Percentiles rank a stretch among this genome's conserved stretches.
Evolutionary conservation across 1,140 invertebrate genomes (phyloP).

Genomic region (Microplitis demolitor): DNA sequence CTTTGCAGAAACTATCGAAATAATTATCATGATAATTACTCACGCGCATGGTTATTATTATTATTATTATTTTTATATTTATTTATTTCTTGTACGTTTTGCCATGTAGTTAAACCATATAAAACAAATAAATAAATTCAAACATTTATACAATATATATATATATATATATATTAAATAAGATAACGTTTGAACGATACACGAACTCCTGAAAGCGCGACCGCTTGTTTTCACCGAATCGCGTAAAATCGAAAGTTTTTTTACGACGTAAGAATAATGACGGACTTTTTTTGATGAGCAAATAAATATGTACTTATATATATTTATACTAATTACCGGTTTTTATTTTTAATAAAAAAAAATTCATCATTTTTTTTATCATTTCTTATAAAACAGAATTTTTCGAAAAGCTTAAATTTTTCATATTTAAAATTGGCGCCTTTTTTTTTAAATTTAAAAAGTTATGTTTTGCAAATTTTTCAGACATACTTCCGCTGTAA

Average conservation of each 20-base stretch:
- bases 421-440: no score
- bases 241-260: conserved; percentile 26
- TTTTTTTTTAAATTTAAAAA: no score
- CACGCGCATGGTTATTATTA: background rate
- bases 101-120: background rate
- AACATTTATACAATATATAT: background rate
- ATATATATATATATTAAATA: background rate
- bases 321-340: background rate
- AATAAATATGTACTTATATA: background rate
- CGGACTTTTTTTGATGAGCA: background rate
- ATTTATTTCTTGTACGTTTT: background rate
- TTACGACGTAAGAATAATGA: conserved; percentile 22
- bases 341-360: background rate
- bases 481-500: conserved; percentile 7
- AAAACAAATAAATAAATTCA: background rate
- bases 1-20: no score
- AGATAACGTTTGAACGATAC: background rate
- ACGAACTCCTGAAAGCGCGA: conserved; percentile 27
- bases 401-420: no score
- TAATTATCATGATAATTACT: no score
- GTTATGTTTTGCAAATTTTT: conserved; percentile 21
- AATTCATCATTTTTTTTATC: no score
- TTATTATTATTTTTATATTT: background rate
- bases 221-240: conserved; percentile 19
- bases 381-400: no score